Evolutionary conservation across 2,888 invertebrate species (phyloP).

Genomic region (Ochropleura plecta): DNA sequence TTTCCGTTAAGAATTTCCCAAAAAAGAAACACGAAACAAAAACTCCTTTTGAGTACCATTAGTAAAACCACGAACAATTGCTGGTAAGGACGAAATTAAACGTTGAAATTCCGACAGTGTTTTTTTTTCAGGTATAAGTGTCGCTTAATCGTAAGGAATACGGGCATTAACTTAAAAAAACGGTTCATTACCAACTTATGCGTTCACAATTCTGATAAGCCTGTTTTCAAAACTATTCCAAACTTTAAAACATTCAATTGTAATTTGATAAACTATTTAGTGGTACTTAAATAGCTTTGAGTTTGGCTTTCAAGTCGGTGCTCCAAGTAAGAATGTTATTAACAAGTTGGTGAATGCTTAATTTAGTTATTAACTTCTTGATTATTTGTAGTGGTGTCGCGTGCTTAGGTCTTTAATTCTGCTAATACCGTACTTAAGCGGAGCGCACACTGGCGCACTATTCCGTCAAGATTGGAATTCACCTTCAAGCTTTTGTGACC

Average conservation of each 20-base stretch:
- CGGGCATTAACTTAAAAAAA: no score
- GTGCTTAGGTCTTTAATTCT: neutral
- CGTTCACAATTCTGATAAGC: no score
- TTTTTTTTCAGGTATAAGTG: no score
- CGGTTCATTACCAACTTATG: no score
- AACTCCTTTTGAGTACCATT: no score
- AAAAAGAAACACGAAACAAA: no score
- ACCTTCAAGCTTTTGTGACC: neutral
- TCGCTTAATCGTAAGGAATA: no score
- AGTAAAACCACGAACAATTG: no score
- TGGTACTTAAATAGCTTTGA: neutral
- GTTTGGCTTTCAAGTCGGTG: neutral
- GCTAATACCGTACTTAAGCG: neutral
- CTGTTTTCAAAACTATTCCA: constrained; percentile 4
- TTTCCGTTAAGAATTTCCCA: no score
- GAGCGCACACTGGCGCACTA: neutral
- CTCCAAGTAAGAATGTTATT: neutral
- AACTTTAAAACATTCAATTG: neutral
- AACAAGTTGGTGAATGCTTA: neutral
- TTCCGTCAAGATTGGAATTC: neutral
- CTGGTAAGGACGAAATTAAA: no score
- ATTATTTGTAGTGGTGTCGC: neutral
- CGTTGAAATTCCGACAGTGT: no score
- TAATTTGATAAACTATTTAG: neutral
- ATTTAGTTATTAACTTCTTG: neutral